A percentile compares a stretch with the other conserved stretches of the same genome.
phyloP scores from a whole-genome alignment of 2,888 invertebrate genomes.

The Germaria angustata region DNA sequence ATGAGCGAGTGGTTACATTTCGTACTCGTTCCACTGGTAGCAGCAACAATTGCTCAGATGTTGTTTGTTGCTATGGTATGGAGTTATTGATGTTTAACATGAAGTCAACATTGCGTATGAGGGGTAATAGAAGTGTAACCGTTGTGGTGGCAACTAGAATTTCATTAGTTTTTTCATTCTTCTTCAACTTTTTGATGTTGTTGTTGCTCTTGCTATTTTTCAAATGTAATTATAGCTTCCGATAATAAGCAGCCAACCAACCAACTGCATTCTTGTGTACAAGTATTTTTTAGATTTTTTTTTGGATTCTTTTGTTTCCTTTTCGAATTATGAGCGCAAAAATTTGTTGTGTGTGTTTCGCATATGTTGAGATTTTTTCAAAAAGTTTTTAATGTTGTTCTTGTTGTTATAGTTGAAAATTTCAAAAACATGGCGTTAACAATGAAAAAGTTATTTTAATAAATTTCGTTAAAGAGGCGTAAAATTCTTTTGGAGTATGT shows the following conservation, averaged over 20 bases:
- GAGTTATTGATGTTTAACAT: slow-evolving; percentile 47
- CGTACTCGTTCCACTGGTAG: slow-evolving; percentile 16
- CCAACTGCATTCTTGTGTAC: slow-evolving; percentile 38
- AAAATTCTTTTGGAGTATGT: slow-evolving; percentile 61
- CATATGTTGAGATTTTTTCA: slow-evolving; percentile 61
- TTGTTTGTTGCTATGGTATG: slow-evolving; percentile 45
- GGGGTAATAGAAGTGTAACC: slow-evolving; percentile 29
- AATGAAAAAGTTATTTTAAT: slow-evolving; percentile 64
- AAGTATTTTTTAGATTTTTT: slow-evolving; percentile 1
- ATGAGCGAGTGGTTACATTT: not conserved
- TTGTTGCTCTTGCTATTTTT: slow-evolving; percentile 36
- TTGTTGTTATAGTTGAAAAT: slow-evolving; percentile 29
- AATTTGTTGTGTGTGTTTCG: slow-evolving; percentile 52
- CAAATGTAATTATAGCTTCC: slow-evolving; percentile 60
- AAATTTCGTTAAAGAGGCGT: slow-evolving; percentile 66
- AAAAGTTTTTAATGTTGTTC: not conserved
- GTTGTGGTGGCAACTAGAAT: slow-evolving; percentile 64
- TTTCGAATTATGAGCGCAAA: slow-evolving; percentile 51
- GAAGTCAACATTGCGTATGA: slow-evolving; percentile 34
- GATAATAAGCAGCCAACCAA: slow-evolving; percentile 41
- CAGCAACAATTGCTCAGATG: slow-evolving; percentile 54
- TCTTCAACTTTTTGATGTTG: not conserved
- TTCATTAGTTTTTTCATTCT: slow-evolving; percentile 53
- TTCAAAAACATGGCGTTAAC: slow-evolving; percentile 33
- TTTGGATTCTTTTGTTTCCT: slow-evolving; percentile 14